Percentiles rank a stretch among this genome's conserved stretches.
Conservation (phyloP, 2,888 invertebrate species). For the Syrphus vitripennis region DNA sequence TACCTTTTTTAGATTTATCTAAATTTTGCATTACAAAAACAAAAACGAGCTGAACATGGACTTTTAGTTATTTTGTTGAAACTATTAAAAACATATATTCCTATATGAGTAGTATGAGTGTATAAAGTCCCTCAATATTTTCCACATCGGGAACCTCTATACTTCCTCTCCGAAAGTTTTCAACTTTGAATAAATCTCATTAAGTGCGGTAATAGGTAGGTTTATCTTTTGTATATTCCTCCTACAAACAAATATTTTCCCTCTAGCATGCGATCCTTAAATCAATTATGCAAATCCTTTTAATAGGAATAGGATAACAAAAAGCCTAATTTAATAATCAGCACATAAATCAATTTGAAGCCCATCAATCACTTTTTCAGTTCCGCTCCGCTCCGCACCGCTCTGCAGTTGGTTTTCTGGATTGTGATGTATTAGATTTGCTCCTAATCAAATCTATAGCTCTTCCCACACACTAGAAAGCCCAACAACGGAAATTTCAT, state of each 20-base stretch:
- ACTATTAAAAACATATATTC: no score
- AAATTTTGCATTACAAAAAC: no score
- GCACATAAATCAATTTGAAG: constrained; percentile 51
- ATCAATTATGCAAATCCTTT: constrained; percentile 66
- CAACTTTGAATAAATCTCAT: not conserved
- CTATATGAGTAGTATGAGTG: no score
- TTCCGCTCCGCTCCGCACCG: not conserved
- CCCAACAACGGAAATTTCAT: not conserved
- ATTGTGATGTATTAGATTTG: constrained; percentile 5
- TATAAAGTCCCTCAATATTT: no score
- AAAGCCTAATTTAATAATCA: constrained; percentile 41
- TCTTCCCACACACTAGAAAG: not conserved
- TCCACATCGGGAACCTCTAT: not conserved
- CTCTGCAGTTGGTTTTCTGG: not conserved
- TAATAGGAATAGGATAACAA: constrained; percentile 46
- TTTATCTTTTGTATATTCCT: not conserved
- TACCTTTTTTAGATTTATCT: no score
- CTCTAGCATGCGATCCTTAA: constrained; percentile 7
- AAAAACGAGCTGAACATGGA: no score
- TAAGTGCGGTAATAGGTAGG: not conserved
- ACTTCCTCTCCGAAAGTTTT: not conserved
- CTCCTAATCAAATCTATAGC: constrained; percentile 43
- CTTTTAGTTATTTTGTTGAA: no score
- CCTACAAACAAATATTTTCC: not conserved
- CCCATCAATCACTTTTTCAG: constrained; percentile 53